phyloP scores from a whole-genome alignment of 2,888 invertebrate genomes.

The Amaurobius ferox region DNA sequence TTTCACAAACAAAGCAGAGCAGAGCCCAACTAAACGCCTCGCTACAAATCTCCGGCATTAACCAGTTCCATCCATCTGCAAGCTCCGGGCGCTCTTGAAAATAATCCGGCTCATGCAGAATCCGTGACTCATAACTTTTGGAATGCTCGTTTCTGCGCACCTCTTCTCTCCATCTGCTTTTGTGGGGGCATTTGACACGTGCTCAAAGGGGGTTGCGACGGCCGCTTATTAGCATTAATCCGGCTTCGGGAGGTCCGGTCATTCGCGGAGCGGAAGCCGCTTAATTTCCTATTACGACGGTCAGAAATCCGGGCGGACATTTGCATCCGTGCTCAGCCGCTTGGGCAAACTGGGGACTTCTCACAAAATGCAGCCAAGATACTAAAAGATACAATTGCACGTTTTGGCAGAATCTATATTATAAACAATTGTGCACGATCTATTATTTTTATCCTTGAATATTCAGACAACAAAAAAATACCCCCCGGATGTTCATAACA shows the following conservation, averaged over 20 bases:
- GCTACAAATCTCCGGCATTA: slow-evolving; percentile 45
- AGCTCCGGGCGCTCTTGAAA: slow-evolving; percentile 29
- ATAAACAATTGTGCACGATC: no score
- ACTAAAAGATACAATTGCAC: no score
- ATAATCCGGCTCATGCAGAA: slow-evolving; percentile 65
- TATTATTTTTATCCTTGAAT: no score
- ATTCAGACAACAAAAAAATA: no score
- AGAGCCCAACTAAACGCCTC: slow-evolving; percentile 1
- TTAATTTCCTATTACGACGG: slow-evolving; percentile 72
- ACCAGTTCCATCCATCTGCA: slow-evolving; percentile 44
- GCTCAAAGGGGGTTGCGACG: slow-evolving; percentile 60
- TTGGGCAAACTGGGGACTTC: slow-evolving; percentile 1
- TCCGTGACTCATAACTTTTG: slow-evolving; percentile 68
- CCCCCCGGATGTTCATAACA: no score
- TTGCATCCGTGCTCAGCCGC: slow-evolving; percentile 36
- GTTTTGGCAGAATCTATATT: no score
- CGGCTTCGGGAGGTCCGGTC: slow-evolving; percentile 59
- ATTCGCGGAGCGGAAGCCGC: slow-evolving; percentile 65
- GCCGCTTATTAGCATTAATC: slow-evolving; percentile 72
- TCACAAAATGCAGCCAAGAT: neutral
- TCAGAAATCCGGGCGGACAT: slow-evolving; percentile 66
- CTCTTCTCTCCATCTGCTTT: slow-evolving; percentile 27
- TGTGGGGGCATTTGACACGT: slow-evolving; percentile 68
- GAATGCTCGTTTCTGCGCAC: slow-evolving; percentile 37
- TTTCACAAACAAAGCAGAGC: neutral